phyloP scores from a whole-genome alignment of 2,797 vertebrate species.

The Odontamblyopus rebecca region DNA sequence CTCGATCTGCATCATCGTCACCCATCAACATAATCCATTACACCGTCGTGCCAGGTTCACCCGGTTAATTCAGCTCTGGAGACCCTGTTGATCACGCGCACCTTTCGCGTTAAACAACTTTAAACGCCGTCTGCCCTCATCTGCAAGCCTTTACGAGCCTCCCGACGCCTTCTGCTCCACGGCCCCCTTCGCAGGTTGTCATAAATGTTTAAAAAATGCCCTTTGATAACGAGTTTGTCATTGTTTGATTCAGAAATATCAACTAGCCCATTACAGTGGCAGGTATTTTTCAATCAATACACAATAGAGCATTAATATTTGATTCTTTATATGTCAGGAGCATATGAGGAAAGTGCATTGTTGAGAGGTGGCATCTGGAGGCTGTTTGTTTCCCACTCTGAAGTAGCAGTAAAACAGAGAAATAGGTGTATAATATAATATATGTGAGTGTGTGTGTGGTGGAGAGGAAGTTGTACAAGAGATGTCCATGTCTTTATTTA shows the following conservation, averaged over 20 bases:
- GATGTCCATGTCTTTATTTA: conserved; percentile 33
- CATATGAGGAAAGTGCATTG: conserved; percentile 68
- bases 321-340: conserved; percentile 79
- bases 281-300: conserved; percentile 83
- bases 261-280: conserved; percentile 77
- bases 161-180: conserved; percentile 63
- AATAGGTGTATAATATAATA: conserved; percentile 20
- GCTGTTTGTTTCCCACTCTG: conserved; percentile 64
- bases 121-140: conserved; percentile 69
- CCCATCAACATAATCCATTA: conserved; percentile 63
- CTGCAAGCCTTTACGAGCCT: conserved; percentile 66
- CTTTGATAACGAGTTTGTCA: conserved; percentile 84
- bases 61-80: conserved; percentile 65
- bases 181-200: conserved; percentile 68
- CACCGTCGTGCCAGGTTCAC: conserved; percentile 44
- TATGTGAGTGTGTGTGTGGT: conserved; percentile 4
- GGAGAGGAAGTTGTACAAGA: conserved; percentile 14
- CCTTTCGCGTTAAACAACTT: conserved; percentile 60
- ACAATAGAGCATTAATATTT: conserved; percentile 82
- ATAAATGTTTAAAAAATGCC: conserved; percentile 87
- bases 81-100: conserved; percentile 63
- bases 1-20: conserved; percentile 33
- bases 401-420: conserved; percentile 39
- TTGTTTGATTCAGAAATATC: conserved; percentile 86
- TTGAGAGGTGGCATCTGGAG: conserved; percentile 66